Conservation (phyloP, 2,113 vertebrate genomes). For the Sula dactylatra region DNA sequence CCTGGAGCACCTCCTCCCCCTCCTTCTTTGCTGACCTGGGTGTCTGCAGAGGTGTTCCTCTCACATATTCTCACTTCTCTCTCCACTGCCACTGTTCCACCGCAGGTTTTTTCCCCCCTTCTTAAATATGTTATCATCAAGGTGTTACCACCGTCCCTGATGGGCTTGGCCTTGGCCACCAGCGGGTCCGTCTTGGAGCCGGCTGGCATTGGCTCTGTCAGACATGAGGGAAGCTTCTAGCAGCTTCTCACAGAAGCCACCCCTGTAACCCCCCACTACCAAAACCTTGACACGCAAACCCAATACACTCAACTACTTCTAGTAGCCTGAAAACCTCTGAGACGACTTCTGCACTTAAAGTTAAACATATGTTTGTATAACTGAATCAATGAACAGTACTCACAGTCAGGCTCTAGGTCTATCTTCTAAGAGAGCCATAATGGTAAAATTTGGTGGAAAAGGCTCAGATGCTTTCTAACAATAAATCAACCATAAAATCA, state of each 20-base stretch:
- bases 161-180: not conserved
- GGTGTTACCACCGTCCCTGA: not conserved
- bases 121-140: not conserved
- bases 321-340: not conserved
- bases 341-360: not conserved
- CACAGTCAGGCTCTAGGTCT: not conserved
- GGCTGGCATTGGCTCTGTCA: not conserved
- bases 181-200: not conserved
- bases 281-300: not conserved
- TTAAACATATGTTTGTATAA: not conserved
- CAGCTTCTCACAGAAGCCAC: not conserved
- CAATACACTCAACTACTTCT: not conserved
- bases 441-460: not conserved
- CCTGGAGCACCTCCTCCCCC: not conserved
- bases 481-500: not conserved
- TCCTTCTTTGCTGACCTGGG: not conserved
- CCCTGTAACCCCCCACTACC: too few relatives aligned
- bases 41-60: not conserved
- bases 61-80: not conserved
- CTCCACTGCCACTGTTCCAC: too few relatives aligned
- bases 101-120: not conserved
- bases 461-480: not conserved
- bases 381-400: not conserved
- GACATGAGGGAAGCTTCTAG: not conserved
- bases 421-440: not conserved